Conservation (phyloP, 2,113 vertebrate species). For the Alosa alosa region DNA sequence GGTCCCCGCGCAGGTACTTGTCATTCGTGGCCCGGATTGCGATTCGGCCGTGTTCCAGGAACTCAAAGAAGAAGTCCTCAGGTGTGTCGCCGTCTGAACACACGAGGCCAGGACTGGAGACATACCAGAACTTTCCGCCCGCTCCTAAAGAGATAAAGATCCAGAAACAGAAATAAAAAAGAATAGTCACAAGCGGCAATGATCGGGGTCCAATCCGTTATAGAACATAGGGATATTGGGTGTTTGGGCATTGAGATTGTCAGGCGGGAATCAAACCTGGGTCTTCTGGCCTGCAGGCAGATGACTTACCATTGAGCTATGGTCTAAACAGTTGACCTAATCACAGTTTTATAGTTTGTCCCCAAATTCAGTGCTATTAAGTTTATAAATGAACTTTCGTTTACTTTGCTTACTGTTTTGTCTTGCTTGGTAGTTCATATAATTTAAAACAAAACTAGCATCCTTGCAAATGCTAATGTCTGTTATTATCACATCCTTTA, state of each 20-base stretch:
- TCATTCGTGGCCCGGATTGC: conserved; percentile 85
- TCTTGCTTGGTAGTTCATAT: neutral
- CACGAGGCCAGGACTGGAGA: conserved; percentile 81
- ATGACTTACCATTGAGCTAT: too few species aligned
- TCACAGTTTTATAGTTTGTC: too few species aligned
- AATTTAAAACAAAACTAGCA: neutral
- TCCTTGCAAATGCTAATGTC: neutral
- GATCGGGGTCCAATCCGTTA: too few species aligned
- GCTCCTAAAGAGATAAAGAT: conserved; percentile 67
- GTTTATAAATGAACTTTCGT: neutral
- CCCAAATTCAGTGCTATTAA: neutral
- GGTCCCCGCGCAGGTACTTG: conserved; percentile 88
- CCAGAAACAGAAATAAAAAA: neutral
- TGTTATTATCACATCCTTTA: too few species aligned
- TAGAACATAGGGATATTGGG: too few species aligned
- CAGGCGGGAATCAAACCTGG: too few species aligned
- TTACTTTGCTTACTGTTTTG: neutral
- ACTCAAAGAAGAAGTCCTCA: conserved; percentile 89
- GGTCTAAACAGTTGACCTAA: too few species aligned
- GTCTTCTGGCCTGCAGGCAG: too few species aligned
- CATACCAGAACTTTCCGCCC: conserved; percentile 85
- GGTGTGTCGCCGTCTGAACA: conserved; percentile 85
- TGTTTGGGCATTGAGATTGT: too few species aligned
- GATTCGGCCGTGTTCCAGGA: conserved; percentile 83
- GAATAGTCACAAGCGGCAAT: too few species aligned